Base-by-base conservation (phyloP, 1,140 invertebrate genomes). In the Eciton burchellii region DNA sequence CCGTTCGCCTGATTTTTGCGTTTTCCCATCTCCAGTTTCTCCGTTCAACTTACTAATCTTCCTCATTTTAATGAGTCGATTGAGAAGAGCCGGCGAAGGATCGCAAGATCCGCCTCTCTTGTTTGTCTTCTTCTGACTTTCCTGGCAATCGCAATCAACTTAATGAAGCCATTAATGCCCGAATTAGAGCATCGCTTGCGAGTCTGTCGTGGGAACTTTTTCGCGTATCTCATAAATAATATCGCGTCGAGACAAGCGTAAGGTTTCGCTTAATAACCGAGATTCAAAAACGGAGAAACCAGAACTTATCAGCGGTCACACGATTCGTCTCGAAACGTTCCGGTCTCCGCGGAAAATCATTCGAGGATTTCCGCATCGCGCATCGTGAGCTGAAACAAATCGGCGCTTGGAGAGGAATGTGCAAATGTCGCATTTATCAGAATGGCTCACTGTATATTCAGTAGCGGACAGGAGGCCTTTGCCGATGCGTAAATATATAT, bases 401-500 rank as follows among this genome's bases (percentile, higher is more conserved):
- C 59, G 35, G n/a, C 35, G 21, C 68, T 79, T 49, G 29, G 6
- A 9, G 8, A 43, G 35, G 19, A 76, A 79, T n/a, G 49, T 79
- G 52, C 63, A 49, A 79, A 70, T 35, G 49, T 35, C 71, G 71
- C 26, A 65, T 79, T 79, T 79, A 70, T 79, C 65, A 70, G 52
- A 79, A 79, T 56, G 56, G 74, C 70, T 9, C 63, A 63, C 41
- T 79, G 63, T 79, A 79, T 70, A 79, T 79, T 79, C 63, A 79
- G 63, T 70, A 79, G 52, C 74, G 49, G 49, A 47, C 74, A 21
- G 21, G n/a, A 26, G 52, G 74, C 56, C 62, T 79, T 79, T 79
- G 63, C 63, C 56, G 63, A 79, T 63, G 74, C 74, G 74, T 79
- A 79, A 79, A 79, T 79, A 79, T 79, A 79, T 79, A 79, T 79